phyloP scores from a whole-genome alignment of 2,888 invertebrate species.

The Eulithis prunata region DNA sequence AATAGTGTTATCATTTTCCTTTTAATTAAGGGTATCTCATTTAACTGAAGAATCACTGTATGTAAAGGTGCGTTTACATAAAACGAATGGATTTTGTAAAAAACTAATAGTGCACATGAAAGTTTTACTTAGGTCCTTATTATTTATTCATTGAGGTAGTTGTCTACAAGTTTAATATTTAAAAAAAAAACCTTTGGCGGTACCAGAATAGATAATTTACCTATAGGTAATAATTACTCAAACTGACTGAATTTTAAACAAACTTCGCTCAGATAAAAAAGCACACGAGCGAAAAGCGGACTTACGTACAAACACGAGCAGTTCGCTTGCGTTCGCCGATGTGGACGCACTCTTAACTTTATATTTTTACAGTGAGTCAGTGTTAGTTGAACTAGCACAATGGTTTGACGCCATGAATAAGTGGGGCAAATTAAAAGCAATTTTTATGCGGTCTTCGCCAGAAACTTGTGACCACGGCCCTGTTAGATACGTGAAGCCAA shows the following conservation, averaged over 20 bases:
- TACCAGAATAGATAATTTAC: too few relatives aligned
- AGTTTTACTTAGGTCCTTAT: too few relatives aligned
- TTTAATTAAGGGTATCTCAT: constrained; percentile 13
- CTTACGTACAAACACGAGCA: neutral
- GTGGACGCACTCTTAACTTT: constrained; percentile 17
- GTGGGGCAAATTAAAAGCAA: constrained; percentile 33
- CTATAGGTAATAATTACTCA: too few relatives aligned
- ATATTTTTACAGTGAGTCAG: constrained; percentile 27
- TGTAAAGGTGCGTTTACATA: constrained; percentile 3
- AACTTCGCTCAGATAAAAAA: neutral
- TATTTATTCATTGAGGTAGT: too few relatives aligned
- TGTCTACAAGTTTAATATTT: too few relatives aligned
- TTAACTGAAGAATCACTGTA: neutral
- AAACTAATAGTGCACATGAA: neutral
- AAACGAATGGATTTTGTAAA: neutral
- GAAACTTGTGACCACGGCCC: constrained; percentile 14
- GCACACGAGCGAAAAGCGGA: neutral
- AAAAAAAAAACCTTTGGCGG: too few relatives aligned
- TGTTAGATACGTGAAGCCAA: constrained; percentile 24
- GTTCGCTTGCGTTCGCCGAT: constrained; percentile 5
- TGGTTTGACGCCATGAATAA: constrained; percentile 34
- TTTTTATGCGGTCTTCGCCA: constrained; percentile 30
- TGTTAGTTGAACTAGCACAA: constrained; percentile 34
- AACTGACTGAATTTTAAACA: too few relatives aligned
- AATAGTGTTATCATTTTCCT: constrained; percentile 10